Evolutionary conservation across 2,113 vertebrate species (phyloP), one percentile per base, ranked within the genome.

Genomic region (Physeter macrocephalus): DNA sequence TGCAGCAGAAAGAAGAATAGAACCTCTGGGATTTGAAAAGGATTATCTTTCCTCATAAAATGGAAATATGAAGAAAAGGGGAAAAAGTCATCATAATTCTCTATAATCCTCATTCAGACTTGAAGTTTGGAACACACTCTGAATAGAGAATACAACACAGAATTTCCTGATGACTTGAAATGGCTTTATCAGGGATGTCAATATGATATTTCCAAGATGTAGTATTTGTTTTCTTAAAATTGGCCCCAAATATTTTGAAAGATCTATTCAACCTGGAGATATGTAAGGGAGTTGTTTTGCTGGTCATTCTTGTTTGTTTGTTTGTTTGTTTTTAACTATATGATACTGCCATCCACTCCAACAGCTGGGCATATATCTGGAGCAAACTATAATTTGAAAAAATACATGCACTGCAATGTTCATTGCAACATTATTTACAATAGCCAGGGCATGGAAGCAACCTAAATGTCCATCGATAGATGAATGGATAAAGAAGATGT

Each of bases 141-240:
- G 8, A 18, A 27, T 0, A 62, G 8, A 72, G 23, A 92, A 43
- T 11, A 27, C 25, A 34, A 64, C 39, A 21, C 6, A 39, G 29
- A 34, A 85, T 80, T 90, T 80, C 49, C 29, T 39, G 15, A 67
- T 54, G 29, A 95, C 21, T 74, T 77, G 52, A 94, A 90, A 82
- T 59, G 74, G 41, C 43, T 87, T 83, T 71, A 21, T n/a, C 3
- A 54, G 15, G 5, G 31, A 13, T 81, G 6, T 18, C 69, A 81
- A 12, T 64, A 43, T 69, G 20, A 52, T 83, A 88, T 84, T 94
- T 83, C 29, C 57, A 62, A 86, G 49, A 83, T 20, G 8, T 12
- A 57, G 10, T 43, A 59, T 92, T 72, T 96, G 17, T 86, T 97
- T 97, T 92, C 96, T 97, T 94, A 74, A 66, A 87, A 90, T 69